phyloP scores from a whole-genome alignment of 2,888 invertebrate genomes.

The Stratiomys singularior region DNA sequence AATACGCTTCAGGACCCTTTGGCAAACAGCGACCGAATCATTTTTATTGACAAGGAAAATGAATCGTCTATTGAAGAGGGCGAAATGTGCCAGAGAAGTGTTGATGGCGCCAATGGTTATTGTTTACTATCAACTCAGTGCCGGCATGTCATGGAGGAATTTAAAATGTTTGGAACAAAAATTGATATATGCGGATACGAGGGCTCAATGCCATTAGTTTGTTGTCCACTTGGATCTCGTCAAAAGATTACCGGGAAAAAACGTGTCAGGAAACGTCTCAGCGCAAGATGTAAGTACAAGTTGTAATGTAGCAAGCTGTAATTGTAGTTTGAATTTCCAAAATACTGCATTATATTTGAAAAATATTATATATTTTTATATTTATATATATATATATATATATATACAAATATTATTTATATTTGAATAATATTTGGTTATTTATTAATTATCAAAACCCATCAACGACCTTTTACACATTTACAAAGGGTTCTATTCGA shows the following conservation, averaged over 20 bases:
- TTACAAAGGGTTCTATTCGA: no score
- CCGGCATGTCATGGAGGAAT: slow-evolving; percentile 60
- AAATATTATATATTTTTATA: no score
- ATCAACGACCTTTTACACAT: no score
- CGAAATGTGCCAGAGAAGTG: slow-evolving; percentile 61
- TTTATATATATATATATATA: no score
- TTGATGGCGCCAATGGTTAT: slow-evolving; percentile 62
- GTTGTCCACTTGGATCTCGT: slow-evolving; percentile 58
- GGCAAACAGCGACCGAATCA: background rate
- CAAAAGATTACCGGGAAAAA: background rate
- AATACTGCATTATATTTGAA: no score
- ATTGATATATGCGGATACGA: slow-evolving; percentile 59
- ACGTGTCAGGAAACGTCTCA: slow-evolving; percentile 55
- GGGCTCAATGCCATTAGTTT: slow-evolving; percentile 63
- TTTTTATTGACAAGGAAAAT: slow-evolving; percentile 14
- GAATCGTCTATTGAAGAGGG: slow-evolving; percentile 56
- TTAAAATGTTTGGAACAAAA: slow-evolving; percentile 59
- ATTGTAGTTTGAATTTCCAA: no score
- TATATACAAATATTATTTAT: no score
- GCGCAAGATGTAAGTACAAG: slow-evolving; percentile 59
- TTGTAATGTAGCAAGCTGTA: background rate
- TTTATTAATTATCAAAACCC: no score
- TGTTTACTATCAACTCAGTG: slow-evolving; percentile 62
- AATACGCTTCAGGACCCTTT: background rate
- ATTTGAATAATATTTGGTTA: no score